Conservation (phyloP, 1,140 invertebrate genomes). For the Apis cerana region DNA sequence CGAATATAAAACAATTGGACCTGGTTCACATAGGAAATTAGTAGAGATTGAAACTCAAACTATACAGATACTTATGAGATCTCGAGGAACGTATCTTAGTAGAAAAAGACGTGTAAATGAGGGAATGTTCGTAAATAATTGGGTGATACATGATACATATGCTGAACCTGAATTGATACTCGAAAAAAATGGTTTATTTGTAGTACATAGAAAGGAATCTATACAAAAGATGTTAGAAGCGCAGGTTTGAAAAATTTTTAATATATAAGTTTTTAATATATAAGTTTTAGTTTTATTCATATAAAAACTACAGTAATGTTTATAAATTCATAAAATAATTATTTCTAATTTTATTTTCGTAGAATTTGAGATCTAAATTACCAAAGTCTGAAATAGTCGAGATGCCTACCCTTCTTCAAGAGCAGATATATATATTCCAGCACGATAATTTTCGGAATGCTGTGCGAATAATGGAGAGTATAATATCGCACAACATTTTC, state of each 20-base stretch:
- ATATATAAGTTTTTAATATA: background rate
- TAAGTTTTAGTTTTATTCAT: background rate
- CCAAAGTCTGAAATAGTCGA: background rate
- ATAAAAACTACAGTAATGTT: too few species aligned
- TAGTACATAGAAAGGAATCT: conserved; percentile 32
- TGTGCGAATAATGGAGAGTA: conserved; percentile 84
- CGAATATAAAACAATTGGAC: conserved; percentile 84
- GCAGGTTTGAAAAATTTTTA: conserved; percentile 22
- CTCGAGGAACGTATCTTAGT: conserved; percentile 83
- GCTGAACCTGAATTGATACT: conserved; percentile 42
- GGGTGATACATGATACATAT: conserved; percentile 87
- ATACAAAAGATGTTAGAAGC: conserved; percentile 30
- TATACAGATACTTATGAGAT: conserved; percentile 82
- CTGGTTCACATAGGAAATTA: conserved; percentile 84
- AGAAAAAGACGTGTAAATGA: conserved; percentile 81
- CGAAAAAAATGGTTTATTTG: conserved; percentile 23
- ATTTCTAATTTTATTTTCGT: background rate
- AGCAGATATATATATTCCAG: conserved; percentile 72
- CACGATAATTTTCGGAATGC: conserved; percentile 83
- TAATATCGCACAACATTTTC: conserved; percentile 86
- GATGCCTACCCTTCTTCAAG: conserved; percentile 58
- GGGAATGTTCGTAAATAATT: conserved; percentile 85
- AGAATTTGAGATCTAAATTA: conserved; percentile 34
- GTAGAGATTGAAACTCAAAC: conserved; percentile 86
- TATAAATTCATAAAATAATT: background rate